A percentile compares a stretch with the other conserved stretches of the same genome.
phyloP scores from a whole-genome alignment of 1,140 invertebrate species.

The Drosophila pseudoobscura region DNA sequence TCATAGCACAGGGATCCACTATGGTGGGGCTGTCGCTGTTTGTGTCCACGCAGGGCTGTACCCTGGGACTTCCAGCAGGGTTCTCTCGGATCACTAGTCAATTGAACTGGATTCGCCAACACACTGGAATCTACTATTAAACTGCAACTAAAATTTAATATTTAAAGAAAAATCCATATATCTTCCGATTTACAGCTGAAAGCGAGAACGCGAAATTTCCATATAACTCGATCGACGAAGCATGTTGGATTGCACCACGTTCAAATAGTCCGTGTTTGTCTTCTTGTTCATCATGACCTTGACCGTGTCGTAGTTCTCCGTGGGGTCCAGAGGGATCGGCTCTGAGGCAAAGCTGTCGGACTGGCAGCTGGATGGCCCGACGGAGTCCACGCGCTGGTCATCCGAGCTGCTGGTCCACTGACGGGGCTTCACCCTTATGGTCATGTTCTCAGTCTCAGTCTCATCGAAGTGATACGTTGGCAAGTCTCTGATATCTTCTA shows the following conservation, averaged over 20 bases:
- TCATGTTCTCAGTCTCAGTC: too few relatives aligned
- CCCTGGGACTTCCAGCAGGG: constrained; percentile 51
- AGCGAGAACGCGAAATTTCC: constrained; percentile 47
- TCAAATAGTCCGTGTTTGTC: constrained; percentile 13
- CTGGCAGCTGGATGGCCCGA: constrained; percentile 16
- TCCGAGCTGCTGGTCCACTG: constrained; percentile 54
- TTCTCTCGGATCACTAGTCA: constrained; percentile 48
- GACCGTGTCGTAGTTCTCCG: constrained; percentile 23
- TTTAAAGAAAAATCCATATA: not conserved
- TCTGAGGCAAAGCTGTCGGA: constrained; percentile 25
- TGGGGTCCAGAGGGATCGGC: constrained; percentile 15
- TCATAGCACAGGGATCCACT: constrained; percentile 24
- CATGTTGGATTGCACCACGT: constrained; percentile 66
- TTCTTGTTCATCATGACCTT: constrained; percentile 29
- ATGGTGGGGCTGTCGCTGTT: constrained; percentile 52
- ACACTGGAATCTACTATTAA: constrained; percentile 49
- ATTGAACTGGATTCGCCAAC: constrained; percentile 42
- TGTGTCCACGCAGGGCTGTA: constrained; percentile 43
- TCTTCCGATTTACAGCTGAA: constrained; percentile 38
- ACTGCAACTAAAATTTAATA: constrained; percentile 3
- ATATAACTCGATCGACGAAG: constrained; percentile 54
- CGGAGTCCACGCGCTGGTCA: constrained; percentile 21
- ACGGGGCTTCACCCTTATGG: not conserved
- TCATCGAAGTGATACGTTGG: not conserved
- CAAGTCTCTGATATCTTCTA: not conserved